These are phyloP conservation scores for Cottoperca gobio DNA, from an alignment of 2,797 vertebrate species.

Conservation along the genomic window DNA sequence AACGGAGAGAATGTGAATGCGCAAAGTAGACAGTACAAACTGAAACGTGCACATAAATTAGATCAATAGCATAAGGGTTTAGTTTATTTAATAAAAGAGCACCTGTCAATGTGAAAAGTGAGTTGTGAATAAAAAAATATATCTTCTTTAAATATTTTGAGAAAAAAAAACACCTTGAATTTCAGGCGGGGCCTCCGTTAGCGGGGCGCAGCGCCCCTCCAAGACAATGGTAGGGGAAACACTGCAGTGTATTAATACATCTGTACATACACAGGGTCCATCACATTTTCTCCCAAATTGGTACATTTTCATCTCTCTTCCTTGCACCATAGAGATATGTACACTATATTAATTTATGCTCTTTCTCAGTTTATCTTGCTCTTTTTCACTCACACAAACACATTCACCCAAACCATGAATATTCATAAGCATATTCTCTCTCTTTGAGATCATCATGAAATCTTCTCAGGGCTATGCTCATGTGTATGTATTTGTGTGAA, in stretches of 20 bases:
- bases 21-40: too few relatives aligned
- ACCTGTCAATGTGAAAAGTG: too few relatives aligned
- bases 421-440: slow-evolving; percentile 52
- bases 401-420: slow-evolving; percentile 46
- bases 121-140: too few relatives aligned
- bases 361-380: slow-evolving; percentile 28
- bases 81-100: too few relatives aligned
- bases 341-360: slow-evolving; percentile 11
- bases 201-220: too few relatives aligned
- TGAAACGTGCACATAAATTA: too few relatives aligned
- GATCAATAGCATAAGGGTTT: too few relatives aligned
- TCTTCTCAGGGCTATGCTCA: slow-evolving; percentile 43
- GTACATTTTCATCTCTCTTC: neutral
- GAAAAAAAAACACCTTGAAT: too few relatives aligned
- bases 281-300: slow-evolving; percentile 2
- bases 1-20: too few relatives aligned
- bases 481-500: slow-evolving; percentile 37
- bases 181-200: too few relatives aligned
- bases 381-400: slow-evolving; percentile 25
- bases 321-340: neutral
- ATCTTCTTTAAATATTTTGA: too few relatives aligned
- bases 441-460: slow-evolving; percentile 60
- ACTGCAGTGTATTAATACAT: neutral
- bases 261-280: neutral
- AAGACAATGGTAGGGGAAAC: too few relatives aligned